Evolutionary conservation across 2,797 vertebrate genomes (phyloP), one percentile per base, ranked within the genome.

Genomic region (Momotus momota): DNA sequence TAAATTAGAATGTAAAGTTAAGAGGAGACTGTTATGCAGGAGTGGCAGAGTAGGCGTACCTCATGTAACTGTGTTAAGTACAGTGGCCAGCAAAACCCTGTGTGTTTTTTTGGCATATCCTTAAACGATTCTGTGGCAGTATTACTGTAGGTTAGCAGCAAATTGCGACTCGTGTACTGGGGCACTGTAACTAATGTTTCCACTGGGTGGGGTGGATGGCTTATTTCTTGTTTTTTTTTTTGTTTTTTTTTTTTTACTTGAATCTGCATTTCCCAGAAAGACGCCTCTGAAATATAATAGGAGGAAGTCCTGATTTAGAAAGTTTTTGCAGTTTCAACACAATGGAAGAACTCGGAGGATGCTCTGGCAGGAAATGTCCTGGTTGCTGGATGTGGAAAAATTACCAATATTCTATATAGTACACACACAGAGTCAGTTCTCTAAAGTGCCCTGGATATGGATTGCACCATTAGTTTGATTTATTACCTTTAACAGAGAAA

Each of bases 231-330:
- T n/a, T n/a, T n/a, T 98, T 98, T 97, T 98, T 98, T 98, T 98
- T 49, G 33, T 22, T 31, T 97, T 11, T 49, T 98, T 98, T 98
- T 97, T 98, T 98, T 97, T 91, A 96, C 96, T 98, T 96, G 97
- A 98, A 98, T 98, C 97, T 98, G 94, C 98, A 97, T 98, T 99
- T 98, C 98, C 98, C 98, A 98, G 98, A 99, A 99, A 98, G 98
- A 99, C 98, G 97, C 98, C 98, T 98, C 98, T 98, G 69, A 97
- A 98, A 97, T 98, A 99, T 99, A 99, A 99, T 99, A 98, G 99
- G 97, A 99, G 99, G 99, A 99, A 99, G 99, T 99, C 98, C 99
- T 98, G 98, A 98, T 99, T 99, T 99, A 99, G 99, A 99, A 98
- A 98, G 98, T 98, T 99, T 99, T 99, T 98, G 98, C 98, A 99